A percentile compares a stretch with the other conserved stretches of the same genome.
These are phyloP conservation scores for Troides oblongomaculatus DNA, from an alignment of 2,888 invertebrate genomes.

Conservation along the genomic window DNA sequence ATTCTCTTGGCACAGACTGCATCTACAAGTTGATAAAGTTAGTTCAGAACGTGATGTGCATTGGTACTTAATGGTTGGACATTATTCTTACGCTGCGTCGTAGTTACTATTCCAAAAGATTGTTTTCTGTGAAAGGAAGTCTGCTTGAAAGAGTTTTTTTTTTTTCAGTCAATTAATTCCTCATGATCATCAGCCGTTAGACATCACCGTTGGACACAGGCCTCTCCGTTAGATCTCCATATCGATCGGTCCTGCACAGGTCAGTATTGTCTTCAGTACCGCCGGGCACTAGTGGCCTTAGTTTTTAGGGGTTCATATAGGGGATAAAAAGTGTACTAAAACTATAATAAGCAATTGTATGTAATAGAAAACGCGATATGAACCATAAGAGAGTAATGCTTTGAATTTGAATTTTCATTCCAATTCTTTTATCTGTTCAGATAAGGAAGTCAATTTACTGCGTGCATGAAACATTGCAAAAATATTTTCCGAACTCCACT, in stretches of 20 bases:
- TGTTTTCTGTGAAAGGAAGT: no score
- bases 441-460: conserved; percentile 13
- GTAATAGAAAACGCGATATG: neutral
- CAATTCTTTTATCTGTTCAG: conserved; percentile 1
- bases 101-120: neutral
- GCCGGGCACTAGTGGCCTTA: no score
- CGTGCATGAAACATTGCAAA: conserved; percentile 4
- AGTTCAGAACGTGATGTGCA: conserved; percentile 26
- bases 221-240: no score
- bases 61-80: conserved; percentile 14
- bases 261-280: no score
- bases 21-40: conserved; percentile 29
- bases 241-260: no score
- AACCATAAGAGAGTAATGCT: neutral
- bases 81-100: conserved; percentile 20
- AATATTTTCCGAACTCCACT: conserved; percentile 1
- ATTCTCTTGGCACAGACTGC: conserved; percentile 28
- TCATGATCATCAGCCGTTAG: no score
- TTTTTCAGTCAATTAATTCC: neutral
- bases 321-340: neutral
- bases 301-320: no score
- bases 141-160: neutral
- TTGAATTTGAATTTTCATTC: conserved; percentile 3
- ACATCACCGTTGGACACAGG: no score
- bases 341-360: neutral